Conservation (phyloP, 2,888 invertebrate genomes). For the Alentia gelatinosa region DNA sequence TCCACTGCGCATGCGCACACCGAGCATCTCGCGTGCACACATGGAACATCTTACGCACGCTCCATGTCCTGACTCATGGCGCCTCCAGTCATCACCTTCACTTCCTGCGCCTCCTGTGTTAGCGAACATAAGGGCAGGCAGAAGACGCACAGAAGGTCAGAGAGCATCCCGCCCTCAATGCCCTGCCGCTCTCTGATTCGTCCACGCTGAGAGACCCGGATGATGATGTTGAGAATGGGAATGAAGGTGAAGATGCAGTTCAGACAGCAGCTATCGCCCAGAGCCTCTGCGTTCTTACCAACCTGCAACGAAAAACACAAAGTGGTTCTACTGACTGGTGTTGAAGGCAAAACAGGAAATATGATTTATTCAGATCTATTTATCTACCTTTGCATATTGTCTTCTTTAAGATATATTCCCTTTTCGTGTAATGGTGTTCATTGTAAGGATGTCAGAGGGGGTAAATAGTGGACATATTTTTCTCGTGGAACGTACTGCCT, state of each 20-base stretch:
- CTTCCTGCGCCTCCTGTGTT: constrained; percentile 22
- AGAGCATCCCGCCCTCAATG: neutral
- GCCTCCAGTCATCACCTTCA: neutral
- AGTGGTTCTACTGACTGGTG: no score
- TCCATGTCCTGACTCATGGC: neutral
- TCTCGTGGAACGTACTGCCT: no score
- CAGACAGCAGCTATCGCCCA: constrained; percentile 30
- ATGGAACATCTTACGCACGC: neutral
- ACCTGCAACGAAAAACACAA: no score
- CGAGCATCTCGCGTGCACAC: no score
- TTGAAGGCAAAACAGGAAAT: no score
- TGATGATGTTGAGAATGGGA: constrained; percentile 31
- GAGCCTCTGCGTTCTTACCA: constrained; percentile 46
- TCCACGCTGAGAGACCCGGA: constrained; percentile 45
- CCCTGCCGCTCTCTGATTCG: constrained; percentile 41
- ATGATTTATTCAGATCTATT: no score
- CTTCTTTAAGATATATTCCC: no score
- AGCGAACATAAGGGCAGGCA: constrained; percentile 6
- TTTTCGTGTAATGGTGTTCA: no score
- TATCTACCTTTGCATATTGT: no score
- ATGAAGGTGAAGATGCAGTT: neutral
- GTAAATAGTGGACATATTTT: no score
- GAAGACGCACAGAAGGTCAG: neutral
- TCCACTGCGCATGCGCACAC: no score
- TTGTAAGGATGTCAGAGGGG: no score